Evolutionary conservation across 1,140 invertebrate species (phyloP), one percentile per base, ranked within the genome.

Genomic region (Drosophila arizonae): DNA sequence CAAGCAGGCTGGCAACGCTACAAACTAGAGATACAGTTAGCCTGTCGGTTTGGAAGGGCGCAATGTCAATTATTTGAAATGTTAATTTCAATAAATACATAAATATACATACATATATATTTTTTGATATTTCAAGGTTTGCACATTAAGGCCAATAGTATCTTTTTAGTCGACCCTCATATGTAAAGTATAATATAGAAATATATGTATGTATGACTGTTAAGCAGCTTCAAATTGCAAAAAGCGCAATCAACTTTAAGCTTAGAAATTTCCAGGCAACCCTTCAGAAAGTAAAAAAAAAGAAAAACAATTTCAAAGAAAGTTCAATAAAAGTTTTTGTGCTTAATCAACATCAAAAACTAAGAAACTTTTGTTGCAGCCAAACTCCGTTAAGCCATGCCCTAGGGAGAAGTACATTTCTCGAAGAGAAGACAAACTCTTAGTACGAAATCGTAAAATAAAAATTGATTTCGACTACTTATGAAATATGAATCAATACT

Each of bases 271-370:
- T 3, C 46, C 39, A 24, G 33, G 24, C 61, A 51, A 13, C 43
- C 51, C 60, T 55, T 28, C n/a, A n/a, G 11, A 70, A 56, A 55
- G 21, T 56, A 24, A 13, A 64, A 70, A 70, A 46, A 17, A 46
- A 46, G n/a, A 8, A 46, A 46, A 46, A 46, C 17, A 46, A 10
- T 63, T 70, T 30, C 10, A 21, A 71, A 50, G 54, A 50, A 55
- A 70, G 52, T 51, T 65, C 26, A 56, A 64, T 50, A 56, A 56
- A 71, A 65, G 26, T 71, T 65, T 64, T 17, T 41, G 41, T 65
- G 52, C 61, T 64, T 65, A 71, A 71, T 71, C 43, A 71, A 65
- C 43, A 57, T 30, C 33, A 64, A 64, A 64, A 64, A 56, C 33
- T 57, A 21, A 11, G 33, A 45, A 71, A 65, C 24, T 70, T 57